Evolutionary conservation across 2,797 vertebrate genomes (phyloP).

Genomic region (Kryptolebias ocellatus): DNA sequence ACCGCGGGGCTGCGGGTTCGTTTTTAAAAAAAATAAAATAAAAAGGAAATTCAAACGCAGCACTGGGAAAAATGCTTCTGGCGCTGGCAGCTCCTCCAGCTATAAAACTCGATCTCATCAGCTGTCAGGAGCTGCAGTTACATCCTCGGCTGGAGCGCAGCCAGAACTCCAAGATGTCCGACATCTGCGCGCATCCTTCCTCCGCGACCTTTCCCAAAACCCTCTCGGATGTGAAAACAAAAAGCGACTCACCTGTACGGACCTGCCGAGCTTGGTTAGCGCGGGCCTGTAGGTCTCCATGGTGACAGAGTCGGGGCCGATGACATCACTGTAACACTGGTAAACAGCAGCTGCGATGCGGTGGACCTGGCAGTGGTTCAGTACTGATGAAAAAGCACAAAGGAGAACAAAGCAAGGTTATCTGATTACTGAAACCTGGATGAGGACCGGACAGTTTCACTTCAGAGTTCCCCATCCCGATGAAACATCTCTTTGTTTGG

Average conservation of each 20-base stretch:
- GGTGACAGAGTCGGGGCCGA: constrained; percentile 86
- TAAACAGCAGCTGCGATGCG: constrained; percentile 86
- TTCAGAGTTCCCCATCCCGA: neutral
- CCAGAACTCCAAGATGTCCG: neutral
- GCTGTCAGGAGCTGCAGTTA: constrained; percentile 5
- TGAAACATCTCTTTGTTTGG: constrained; percentile 26
- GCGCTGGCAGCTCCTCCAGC: constrained; percentile 13
- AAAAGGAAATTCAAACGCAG: neutral
- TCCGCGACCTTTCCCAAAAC: constrained; percentile 23
- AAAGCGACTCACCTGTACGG: constrained; percentile 85
- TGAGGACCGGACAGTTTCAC: constrained; percentile 3
- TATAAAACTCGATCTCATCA: constrained; percentile 12
- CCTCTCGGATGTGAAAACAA: constrained; percentile 14
- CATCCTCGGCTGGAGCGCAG: constrained; percentile 1
- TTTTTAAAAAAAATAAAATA: neutral
- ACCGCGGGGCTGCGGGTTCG: neutral
- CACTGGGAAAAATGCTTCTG: neutral
- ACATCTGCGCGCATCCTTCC: neutral
- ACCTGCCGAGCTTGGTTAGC: constrained; percentile 75
- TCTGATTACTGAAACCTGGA: neutral
- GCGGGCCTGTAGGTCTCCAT: constrained; percentile 88
- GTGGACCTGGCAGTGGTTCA: constrained; percentile 92
- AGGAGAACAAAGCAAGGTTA: constrained; percentile 27
- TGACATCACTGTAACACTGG: constrained; percentile 90
- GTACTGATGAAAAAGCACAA: constrained; percentile 77